Percentiles rank a stretch among this genome's conserved stretches.
These are phyloP conservation scores for Julus scanicus DNA, from an alignment of 2,888 invertebrate species.

Conservation along the genomic window DNA sequence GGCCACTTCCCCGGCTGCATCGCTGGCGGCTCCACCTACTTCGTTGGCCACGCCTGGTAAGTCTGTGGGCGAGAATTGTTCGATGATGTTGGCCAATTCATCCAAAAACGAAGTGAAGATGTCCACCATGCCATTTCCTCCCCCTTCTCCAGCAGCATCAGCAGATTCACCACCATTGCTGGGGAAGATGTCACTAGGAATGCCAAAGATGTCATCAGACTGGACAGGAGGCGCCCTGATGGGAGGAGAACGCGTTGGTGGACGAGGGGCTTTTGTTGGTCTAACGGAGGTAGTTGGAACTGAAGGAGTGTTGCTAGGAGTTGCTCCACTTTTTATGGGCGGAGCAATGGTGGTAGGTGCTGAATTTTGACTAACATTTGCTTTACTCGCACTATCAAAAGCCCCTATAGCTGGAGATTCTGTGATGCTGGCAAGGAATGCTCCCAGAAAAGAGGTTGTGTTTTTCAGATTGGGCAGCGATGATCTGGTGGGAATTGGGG, in stretches of 20 bases:
- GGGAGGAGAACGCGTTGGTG: not conserved
- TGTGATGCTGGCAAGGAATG: conserved; percentile 5
- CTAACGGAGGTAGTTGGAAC: not conserved
- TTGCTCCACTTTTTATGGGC: not conserved
- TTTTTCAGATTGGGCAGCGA: not conserved
- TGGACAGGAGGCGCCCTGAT: not conserved
- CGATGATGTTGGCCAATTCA: conserved; percentile 54
- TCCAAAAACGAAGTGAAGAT: conserved; percentile 52
- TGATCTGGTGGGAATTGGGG: not conserved
- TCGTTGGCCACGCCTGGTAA: conserved; percentile 28
- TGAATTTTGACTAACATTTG: not conserved
- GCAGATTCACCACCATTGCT: not conserved
- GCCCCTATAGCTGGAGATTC: not conserved
- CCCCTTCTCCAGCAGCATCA: conserved; percentile 37
- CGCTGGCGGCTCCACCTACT: not conserved
- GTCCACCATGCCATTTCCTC: not conserved
- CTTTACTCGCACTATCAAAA: not conserved
- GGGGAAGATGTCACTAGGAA: conserved; percentile 31
- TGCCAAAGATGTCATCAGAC: conserved; percentile 39
- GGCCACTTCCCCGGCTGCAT: not conserved
- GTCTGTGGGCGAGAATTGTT: conserved; percentile 46
- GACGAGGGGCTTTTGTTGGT: not conserved
- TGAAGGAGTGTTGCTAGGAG: not conserved
- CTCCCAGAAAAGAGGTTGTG: not conserved
- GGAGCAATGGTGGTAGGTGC: not conserved